Evolutionary conservation across 2,113 vertebrate genomes (phyloP).

Genomic region (Delphinapterus leucas): DNA sequence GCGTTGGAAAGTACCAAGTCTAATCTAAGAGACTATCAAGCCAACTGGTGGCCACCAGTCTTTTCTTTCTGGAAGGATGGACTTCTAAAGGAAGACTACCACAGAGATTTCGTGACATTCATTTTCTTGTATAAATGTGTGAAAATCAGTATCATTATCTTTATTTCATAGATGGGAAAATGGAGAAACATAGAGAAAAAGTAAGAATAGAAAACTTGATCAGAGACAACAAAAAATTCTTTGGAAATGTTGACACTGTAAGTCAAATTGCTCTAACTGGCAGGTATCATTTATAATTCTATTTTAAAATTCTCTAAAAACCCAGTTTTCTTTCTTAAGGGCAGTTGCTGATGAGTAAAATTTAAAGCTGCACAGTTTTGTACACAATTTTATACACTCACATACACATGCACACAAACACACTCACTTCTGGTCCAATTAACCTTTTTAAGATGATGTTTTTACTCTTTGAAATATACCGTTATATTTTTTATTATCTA

Average conservation of each 20-base stretch:
- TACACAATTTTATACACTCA: background rate
- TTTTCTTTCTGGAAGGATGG: background rate
- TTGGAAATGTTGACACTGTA: background rate
- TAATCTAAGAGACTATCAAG: background rate
- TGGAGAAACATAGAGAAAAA: background rate
- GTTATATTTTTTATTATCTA: background rate
- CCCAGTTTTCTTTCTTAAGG: background rate
- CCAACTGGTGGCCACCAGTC: background rate
- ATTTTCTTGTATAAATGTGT: background rate
- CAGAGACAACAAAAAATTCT: background rate
- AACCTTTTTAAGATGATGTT: background rate
- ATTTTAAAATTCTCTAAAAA: background rate
- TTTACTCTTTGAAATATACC: constrained; percentile 12
- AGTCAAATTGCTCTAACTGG: background rate
- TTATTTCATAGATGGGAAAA: background rate
- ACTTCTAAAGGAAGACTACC: background rate
- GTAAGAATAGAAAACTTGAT: background rate
- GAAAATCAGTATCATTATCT: background rate
- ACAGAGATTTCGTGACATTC: background rate
- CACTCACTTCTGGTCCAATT: background rate
- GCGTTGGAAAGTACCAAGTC: background rate
- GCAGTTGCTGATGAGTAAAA: background rate
- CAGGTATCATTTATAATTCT: background rate
- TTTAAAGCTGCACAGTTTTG: background rate
- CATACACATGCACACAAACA: background rate